Evolutionary conservation across 2,888 invertebrate species (phyloP), one percentile per base, ranked within the genome.

Genomic region (Leucophora obtusa): DNA sequence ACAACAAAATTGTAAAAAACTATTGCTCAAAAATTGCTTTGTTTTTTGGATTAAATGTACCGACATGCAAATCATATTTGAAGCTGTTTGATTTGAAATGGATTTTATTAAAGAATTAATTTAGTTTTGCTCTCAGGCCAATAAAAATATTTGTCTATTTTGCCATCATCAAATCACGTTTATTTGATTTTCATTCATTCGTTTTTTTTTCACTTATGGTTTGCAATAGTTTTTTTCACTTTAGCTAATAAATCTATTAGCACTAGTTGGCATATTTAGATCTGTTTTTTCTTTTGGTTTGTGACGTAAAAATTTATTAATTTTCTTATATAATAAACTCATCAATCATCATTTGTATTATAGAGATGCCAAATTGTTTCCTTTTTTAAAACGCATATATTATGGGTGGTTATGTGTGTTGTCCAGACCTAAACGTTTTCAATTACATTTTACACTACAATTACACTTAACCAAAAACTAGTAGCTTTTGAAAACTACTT

Each of bases 221-320:
- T 18, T 51, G 2, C 10, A 11, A 21, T 53, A 53, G 4, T 18
- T 53, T 53, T 53, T 21, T 17, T 15, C 11, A 15, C 15, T 70
- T 70, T 47, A 17, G 43, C 43, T 53, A 59, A 70, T 77, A 77
- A 77, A 71, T 77, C 76, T 71, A 71, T 77, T 77, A 71, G 18
- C 71, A 60, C 53, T 53, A 17, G 58, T 59, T 15, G 2, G 35
- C 15, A 58, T 50, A 47, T 62, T 47, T 1, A 47, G 24, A 4
- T 28, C 15, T 28, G 0, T 50, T 17, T n/a, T 70, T 18, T 35
- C 24, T 17, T 4, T 24, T 6, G 18, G 10, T 38, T 38, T 11
- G 62, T 51, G 50, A 69, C 69, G 54, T 56, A 33, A 51, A 38
- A 53, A 43, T 53, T 58, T 33, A 62, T 10, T 73, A 62, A 14